Evolutionary conservation across 2,113 vertebrate genomes (phyloP), one percentile per base, ranked within the genome.

Genomic region (Puffinus mauretanicus): DNA sequence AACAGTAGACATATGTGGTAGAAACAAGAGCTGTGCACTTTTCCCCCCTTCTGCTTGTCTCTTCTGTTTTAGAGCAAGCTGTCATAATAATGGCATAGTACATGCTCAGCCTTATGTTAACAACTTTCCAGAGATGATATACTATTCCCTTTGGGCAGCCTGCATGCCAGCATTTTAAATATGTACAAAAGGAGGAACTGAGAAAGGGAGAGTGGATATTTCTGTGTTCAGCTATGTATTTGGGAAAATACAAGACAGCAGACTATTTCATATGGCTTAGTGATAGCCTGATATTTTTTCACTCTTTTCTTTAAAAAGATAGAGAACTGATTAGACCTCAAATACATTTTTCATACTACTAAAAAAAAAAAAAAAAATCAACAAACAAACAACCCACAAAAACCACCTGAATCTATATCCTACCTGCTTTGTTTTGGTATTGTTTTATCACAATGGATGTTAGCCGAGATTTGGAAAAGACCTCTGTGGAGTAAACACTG

Each of bases 21-120:
- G 51, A 91, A 76, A 82, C n/a, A 75, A 80, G 40, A 77, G 86
- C 95, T 93, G 71, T 84, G 79, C 77, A 47, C 54, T 95, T 93
- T 34, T 9, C 13, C 18, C 25, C 19, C 5, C 54, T 76, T 93
- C 78, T 94, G 62, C 94, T 95, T 95, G 84, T 96, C 94, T 98
- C 89, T 89, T 96, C 80, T 85, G 90, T 92, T 97, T 97, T 94
- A 96, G 88, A 97, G 91, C 86, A 96, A 96, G 82, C 96, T 98
- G 97, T 98, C 98, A 97, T 93, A 91, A 96, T 97, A 97, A 96
- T 83, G 96, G 95, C 97, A 96, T n/a, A 84, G 96, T 90, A 97
- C 93, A 92, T 92, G 88, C 95, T 97, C 94, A 97, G 95, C 97
- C 97, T 97, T 97, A 96, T 98, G 98, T 97, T 98, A 98, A 98